Percentiles rank a stretch among this genome's conserved stretches.
Evolutionary conservation across 1,140 invertebrate species (phyloP).

Genomic region (Limonius californicus): DNA sequence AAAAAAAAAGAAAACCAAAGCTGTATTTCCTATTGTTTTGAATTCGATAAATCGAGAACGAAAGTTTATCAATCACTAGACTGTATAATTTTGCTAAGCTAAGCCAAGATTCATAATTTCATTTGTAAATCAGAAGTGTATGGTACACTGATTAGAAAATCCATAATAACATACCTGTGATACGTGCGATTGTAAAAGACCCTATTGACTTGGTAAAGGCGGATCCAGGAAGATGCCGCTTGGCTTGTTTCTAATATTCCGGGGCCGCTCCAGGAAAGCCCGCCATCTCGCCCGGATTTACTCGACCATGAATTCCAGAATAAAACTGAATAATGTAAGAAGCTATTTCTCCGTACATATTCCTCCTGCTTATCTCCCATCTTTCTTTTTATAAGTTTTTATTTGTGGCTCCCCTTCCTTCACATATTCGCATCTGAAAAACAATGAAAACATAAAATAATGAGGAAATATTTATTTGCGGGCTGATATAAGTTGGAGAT

Average conservation of each 20-base stretch:
- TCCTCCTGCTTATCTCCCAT: neutral
- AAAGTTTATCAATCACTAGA: no score
- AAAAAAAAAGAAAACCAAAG: no score
- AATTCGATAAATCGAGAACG: no score
- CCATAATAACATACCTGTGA: neutral
- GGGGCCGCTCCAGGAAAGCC: slow-evolving; percentile 26
- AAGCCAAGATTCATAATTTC: no score
- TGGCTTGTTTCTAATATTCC: slow-evolving; percentile 26
- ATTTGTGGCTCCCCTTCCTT: neutral
- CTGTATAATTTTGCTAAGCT: no score
- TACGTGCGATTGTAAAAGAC: slow-evolving; percentile 19
- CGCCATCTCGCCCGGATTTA: slow-evolving; percentile 30
- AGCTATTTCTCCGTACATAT: slow-evolving; percentile 18
- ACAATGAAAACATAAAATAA: neutral
- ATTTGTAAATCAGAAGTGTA: no score
- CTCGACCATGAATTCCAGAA: slow-evolving; percentile 31
- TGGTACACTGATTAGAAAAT: neutral
- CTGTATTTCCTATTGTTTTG: no score
- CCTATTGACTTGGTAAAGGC: slow-evolving; percentile 34
- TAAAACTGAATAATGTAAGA: slow-evolving; percentile 33
- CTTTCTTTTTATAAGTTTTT: neutral
- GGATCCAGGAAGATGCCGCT: slow-evolving; percentile 14
- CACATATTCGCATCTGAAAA: neutral
- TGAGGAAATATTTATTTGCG: neutral
- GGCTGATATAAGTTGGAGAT: slow-evolving; percentile 19